Percentiles rank a stretch among this genome's conserved stretches.
Conservation (phyloP, 2,113 vertebrate species). For the Callocephalon fimbriatum region DNA sequence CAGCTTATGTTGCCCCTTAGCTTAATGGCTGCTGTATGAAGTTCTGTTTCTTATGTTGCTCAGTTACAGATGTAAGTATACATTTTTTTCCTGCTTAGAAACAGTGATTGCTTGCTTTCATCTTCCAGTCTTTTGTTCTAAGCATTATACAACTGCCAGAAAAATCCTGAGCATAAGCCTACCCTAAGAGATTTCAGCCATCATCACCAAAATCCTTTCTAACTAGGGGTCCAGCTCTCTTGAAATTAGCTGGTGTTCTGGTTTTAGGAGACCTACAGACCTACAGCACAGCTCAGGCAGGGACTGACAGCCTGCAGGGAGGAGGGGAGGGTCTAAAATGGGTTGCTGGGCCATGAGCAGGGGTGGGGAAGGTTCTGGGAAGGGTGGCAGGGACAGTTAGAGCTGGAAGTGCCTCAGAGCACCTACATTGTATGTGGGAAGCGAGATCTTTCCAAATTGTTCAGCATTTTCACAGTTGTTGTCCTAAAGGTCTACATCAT, state of each 20-base stretch:
- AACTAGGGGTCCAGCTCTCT: not conserved
- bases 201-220: not conserved
- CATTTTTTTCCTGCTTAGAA: not conserved
- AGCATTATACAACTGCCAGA: not conserved
- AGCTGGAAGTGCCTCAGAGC: not conserved
- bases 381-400: not conserved
- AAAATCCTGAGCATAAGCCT: not conserved
- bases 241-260: not conserved
- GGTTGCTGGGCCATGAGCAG: not conserved
- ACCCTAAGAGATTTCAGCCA: not conserved
- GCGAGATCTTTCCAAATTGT: not conserved
- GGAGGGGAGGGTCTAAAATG: not conserved
- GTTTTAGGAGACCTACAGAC: not conserved
- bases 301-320: not conserved
- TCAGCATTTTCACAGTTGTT: not conserved
- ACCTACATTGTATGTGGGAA: not conserved
- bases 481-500: not conserved
- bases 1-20: not conserved
- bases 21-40: not conserved
- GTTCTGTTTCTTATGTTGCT: not conserved
- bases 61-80: not conserved
- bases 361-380: not conserved
- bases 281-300: not conserved
- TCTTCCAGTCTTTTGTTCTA: not conserved
- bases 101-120: not conserved